Conservation (phyloP, 1,140 invertebrate species). For the Trichogramma pretiosum region DNA sequence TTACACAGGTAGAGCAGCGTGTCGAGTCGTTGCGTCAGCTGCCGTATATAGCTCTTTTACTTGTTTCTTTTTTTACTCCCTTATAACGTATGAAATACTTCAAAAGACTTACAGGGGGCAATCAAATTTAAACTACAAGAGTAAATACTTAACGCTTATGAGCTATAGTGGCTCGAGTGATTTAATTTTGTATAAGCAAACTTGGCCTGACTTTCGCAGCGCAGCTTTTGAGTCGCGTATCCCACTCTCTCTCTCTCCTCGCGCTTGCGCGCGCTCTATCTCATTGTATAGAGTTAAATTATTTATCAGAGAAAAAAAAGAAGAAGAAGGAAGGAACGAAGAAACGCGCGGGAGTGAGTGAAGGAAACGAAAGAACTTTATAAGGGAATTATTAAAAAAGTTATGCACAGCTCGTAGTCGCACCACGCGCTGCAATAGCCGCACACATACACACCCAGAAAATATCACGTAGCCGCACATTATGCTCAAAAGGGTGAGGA, state of each 20-base stretch:
- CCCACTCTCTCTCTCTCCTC: not conserved
- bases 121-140: slow-evolving; percentile 10
- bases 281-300: slow-evolving; percentile 3
- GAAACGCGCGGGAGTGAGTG: too few relatives aligned
- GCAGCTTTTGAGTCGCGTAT: not conserved
- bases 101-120: slow-evolving; percentile 3
- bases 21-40: not conserved
- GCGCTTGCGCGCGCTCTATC: not conserved
- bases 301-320: slow-evolving; percentile 15
- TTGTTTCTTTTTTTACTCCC: not conserved
- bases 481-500: too few relatives aligned
- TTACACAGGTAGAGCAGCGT: too few relatives aligned
- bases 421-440: too few relatives aligned
- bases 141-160: slow-evolving; percentile 17
- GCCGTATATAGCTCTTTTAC: not conserved
- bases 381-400: slow-evolving; percentile 19
- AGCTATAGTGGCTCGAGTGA: not conserved
- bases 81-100: slow-evolving; percentile 13
- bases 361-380: slow-evolving; percentile 10
- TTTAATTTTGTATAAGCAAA: slow-evolving; percentile 17
- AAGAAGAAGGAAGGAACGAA: too few relatives aligned
- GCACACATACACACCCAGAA: too few relatives aligned
- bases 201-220: not conserved
- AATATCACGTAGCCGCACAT: too few relatives aligned
- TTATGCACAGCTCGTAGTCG: not conserved